These are phyloP conservation scores for Pemphredon lugubris DNA, from an alignment of 2,888 invertebrate species.

Conservation along the genomic window DNA sequence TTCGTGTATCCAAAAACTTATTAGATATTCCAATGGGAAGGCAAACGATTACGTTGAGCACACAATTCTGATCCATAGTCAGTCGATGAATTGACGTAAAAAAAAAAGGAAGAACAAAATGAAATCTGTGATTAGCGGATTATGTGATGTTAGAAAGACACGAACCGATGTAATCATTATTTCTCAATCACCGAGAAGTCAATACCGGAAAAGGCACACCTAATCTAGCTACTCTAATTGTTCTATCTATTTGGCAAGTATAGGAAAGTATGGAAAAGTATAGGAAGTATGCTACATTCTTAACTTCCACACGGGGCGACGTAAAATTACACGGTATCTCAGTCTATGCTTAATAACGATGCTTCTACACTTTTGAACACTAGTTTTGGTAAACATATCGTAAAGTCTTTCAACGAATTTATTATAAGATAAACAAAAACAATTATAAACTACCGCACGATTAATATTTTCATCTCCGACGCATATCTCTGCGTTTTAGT, in stretches of 20 bases:
- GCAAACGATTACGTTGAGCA: constrained; percentile 45
- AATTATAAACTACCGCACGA: too few species aligned
- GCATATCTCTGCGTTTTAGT: too few species aligned
- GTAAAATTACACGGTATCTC: constrained; percentile 29
- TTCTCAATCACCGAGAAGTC: constrained; percentile 21
- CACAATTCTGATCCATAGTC: constrained; percentile 26
- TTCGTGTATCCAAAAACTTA: constrained; percentile 19
- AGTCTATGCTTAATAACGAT: constrained; percentile 18
- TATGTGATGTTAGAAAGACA: constrained; percentile 40
- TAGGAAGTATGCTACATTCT: constrained; percentile 49
- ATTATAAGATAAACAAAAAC: too few species aligned
- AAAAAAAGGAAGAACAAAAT: constrained; percentile 8
- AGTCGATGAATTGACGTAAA: constrained; percentile 38
- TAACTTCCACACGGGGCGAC: constrained; percentile 27
- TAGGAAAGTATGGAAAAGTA: too few species aligned
- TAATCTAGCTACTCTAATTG: constrained; percentile 58
- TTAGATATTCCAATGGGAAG: constrained; percentile 35
- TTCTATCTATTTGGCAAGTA: constrained; percentile 72
- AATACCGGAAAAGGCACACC: constrained; percentile 47
- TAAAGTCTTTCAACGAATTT: too few species aligned
- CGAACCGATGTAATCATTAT: constrained; percentile 3
- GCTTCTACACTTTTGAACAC: background rate
- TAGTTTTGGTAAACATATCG: too few species aligned
- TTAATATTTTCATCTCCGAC: too few species aligned
- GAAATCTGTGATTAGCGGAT: constrained; percentile 22